Conservation (phyloP, 2,113 vertebrate genomes). For the Notiomystis cincta region DNA sequence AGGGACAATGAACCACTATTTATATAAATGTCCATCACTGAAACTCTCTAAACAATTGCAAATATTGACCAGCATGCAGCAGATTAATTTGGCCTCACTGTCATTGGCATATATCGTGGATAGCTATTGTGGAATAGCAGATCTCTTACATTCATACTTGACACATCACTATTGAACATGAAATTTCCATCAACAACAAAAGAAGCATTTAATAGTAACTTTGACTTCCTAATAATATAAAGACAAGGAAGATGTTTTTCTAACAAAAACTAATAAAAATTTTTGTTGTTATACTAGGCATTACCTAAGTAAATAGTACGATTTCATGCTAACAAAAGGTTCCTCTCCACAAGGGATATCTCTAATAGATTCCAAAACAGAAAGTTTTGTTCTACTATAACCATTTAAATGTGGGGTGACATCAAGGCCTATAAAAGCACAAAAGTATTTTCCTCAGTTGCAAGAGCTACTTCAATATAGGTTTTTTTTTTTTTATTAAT, state of each 20-base stretch:
- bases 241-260: neutral
- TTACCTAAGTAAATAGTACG: neutral
- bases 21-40: slow-evolving; percentile 49
- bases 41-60: slow-evolving; percentile 52
- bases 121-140: neutral
- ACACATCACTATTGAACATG: neutral
- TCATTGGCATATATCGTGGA: neutral
- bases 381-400: neutral
- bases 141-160: neutral
- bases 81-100: slow-evolving; percentile 28
- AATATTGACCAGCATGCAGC: slow-evolving; percentile 47
- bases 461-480: neutral
- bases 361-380: neutral
- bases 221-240: neutral
- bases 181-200: neutral
- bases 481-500: neutral
- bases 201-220: neutral
- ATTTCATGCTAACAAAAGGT: neutral
- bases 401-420: neutral
- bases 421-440: neutral
- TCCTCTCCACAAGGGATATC: neutral
- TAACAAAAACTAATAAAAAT: neutral
- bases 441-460: neutral
- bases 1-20: slow-evolving; percentile 53
- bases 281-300: slow-evolving; percentile 1